Base-by-base conservation (phyloP, 2,888 invertebrate genomes). In the Cabera pusaria region DNA sequence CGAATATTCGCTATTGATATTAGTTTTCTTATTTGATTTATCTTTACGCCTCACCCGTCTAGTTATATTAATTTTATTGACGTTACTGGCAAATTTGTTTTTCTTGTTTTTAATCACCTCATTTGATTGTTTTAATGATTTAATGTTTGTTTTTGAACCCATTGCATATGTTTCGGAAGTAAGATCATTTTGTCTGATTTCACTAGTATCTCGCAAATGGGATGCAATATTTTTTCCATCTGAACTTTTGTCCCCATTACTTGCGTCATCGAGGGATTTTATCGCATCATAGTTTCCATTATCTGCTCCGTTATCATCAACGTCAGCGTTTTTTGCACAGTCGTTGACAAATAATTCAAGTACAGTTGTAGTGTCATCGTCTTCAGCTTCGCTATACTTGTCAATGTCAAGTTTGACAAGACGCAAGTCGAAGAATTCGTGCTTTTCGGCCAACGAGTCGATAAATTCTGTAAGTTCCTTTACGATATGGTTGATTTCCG, bases 291-390 rank as follows among this genome's bases (percentile, higher is more conserved):
- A 2, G n/a, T 18, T 10, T 16, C 5, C 6, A 3, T 25, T 12
- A 7, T 20, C n/a, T n/a, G n/a, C n/a, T n/a, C n/a, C n/a, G n/a
- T n/a, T n/a, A n/a, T n/a, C n/a, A n/a, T n/a, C n/a, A n/a, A n/a
- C n/a, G n/a, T n/a, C n/a, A n/a, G n/a, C n/a, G n/a, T n/a, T n/a
- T 7, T 6, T 11, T n/a, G 14, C 19, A 6, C 33, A 33, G 9
- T 33, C 24, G 19, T 33, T 24, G 8, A 33, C 12, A 2, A 12
- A 24, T 3, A 33, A 1, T 8, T 33, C 33, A 7, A 24, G 18
- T 3, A 24, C 8, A 18, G 19, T 25, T 7, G 6, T 25, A 4
- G 17, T 2, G 2, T 33, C 19, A 6, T 19, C 24, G 5, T 14
- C 6, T 6, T 24, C 25, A 14, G 3, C 2, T 11, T 33, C 12